Evolutionary conservation across 2,113 vertebrate genomes (phyloP).

Genomic region (Hippoglossus stenolepis): DNA sequence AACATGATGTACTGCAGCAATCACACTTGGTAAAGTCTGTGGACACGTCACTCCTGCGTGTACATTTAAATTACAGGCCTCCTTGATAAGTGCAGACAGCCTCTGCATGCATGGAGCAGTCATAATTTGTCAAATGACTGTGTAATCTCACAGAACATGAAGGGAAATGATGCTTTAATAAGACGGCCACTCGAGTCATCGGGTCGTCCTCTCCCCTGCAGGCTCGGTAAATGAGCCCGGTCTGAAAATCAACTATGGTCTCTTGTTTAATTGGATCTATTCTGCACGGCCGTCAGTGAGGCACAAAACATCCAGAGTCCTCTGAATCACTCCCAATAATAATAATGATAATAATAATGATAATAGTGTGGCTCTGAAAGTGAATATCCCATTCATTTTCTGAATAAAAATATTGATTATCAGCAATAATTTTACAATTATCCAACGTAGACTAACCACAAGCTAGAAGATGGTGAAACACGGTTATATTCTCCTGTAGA

Average conservation of each 20-base stretch:
- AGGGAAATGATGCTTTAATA: slow-evolving; percentile 35
- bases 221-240: slow-evolving; percentile 27
- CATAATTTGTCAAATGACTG: slow-evolving; percentile 18
- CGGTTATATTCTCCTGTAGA: too few relatives aligned
- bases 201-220: slow-evolving; percentile 18
- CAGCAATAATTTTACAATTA: too few relatives aligned
- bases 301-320: neutral
- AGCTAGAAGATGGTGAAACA: too few relatives aligned
- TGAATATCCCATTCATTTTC: too few relatives aligned
- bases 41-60: neutral
- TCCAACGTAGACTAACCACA: too few relatives aligned
- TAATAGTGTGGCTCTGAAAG: too few relatives aligned
- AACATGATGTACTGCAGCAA: too few relatives aligned
- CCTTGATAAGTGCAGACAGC: neutral
- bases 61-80: slow-evolving; percentile 1
- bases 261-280: neutral
- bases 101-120: neutral
- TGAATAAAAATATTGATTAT: too few relatives aligned
- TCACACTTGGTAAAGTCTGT: neutral
- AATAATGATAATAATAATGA: too few relatives aligned
- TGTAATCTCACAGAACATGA: slow-evolving; percentile 19
- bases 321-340: neutral
- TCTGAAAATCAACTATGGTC: slow-evolving; percentile 8
- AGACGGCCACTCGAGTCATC: slow-evolving; percentile 9
- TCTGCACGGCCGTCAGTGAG: neutral